These are phyloP conservation scores for Sebastes diploproa DNA, from an alignment of 2,797 vertebrate genomes.

Conservation along the genomic window DNA sequence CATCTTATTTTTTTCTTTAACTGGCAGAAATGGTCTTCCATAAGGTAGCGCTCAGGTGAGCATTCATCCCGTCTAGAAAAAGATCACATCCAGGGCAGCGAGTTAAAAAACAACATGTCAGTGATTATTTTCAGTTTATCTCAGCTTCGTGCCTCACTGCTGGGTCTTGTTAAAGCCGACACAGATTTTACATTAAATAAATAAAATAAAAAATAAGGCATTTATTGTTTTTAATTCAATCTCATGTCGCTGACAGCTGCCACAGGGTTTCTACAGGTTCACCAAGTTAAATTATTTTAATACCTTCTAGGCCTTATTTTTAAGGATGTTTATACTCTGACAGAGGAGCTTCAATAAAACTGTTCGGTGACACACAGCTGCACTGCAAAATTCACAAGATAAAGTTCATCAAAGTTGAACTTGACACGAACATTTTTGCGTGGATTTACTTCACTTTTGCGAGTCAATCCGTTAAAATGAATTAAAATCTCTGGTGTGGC, in stretches of 20 bases:
- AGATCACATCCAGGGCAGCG: too few relatives aligned
- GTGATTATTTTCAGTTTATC: not conserved
- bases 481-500: not conserved
- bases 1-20: not conserved
- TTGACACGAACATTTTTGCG: not conserved
- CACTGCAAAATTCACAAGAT: not conserved
- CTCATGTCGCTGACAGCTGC: not conserved
- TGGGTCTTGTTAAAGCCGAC: not conserved
- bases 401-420: not conserved
- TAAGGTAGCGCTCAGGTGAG: not conserved
- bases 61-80: not conserved
- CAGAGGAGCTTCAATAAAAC: not conserved
- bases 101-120: not conserved
- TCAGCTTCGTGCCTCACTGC: not conserved
- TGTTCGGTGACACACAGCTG: not conserved
- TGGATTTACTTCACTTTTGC: not conserved
- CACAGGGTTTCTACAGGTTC: not conserved
- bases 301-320: not conserved
- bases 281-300: not conserved
- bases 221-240: not conserved
- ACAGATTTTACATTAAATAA: not conserved
- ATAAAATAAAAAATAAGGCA: slow-evolving; percentile 12
- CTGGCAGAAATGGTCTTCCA: not conserved
- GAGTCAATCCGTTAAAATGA: not conserved
- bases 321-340: not conserved